Conservation (phyloP, 2,888 invertebrate genomes). For the Drosophila fulvimacula region DNA sequence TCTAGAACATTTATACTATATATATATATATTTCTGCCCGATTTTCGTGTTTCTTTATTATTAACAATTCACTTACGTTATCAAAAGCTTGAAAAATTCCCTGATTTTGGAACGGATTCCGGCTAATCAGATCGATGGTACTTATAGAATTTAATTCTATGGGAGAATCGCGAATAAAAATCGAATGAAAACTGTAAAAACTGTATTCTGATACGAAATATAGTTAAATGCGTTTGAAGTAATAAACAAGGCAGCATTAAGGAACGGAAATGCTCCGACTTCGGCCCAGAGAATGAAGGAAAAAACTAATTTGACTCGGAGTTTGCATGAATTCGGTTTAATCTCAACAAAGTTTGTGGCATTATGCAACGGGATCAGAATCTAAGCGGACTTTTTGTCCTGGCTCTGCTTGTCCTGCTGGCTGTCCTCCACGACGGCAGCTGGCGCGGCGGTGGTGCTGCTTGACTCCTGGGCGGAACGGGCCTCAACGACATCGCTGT, state of each 20-base stretch:
- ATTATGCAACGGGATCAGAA: constrained; percentile 22
- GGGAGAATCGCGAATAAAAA: neutral
- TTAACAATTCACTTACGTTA: too few relatives aligned
- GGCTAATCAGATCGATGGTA: neutral
- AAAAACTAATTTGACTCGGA: neutral
- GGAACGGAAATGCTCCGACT: too few relatives aligned
- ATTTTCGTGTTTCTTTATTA: too few relatives aligned
- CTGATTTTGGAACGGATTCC: neutral
- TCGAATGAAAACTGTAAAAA: neutral
- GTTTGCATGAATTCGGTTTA: constrained; percentile 22
- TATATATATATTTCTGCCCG: too few relatives aligned
- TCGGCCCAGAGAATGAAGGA: neutral
- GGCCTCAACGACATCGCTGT: constrained; percentile 74
- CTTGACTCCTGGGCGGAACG: constrained; percentile 61
- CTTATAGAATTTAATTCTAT: neutral
- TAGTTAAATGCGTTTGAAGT: neutral
- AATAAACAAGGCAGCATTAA: neutral
- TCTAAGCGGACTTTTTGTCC: constrained; percentile 55
- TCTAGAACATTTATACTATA: too few relatives aligned
- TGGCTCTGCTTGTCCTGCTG: constrained; percentile 28
- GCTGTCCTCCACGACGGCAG: constrained; percentile 58
- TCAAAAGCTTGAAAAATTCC: neutral
- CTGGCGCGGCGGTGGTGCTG: constrained; percentile 62
- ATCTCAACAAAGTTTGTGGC: constrained; percentile 23
- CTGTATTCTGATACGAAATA: neutral